Percentiles rank a stretch among this genome's conserved stretches.
Evolutionary conservation across 2,113 vertebrate genomes (phyloP).

Genomic region (Gymnobelideus leadbeateri): DNA sequence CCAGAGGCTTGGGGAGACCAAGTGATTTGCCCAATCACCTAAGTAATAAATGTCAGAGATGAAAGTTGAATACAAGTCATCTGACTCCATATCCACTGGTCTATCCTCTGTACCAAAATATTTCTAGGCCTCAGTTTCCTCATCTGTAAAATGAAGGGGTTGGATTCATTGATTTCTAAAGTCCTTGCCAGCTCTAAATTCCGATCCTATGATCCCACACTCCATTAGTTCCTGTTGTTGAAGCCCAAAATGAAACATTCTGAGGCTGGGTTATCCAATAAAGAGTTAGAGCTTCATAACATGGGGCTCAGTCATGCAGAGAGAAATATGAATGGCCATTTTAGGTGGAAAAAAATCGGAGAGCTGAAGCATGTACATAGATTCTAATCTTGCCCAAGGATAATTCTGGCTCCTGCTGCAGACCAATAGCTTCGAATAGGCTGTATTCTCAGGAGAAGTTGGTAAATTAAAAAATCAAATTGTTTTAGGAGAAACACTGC

Average conservation of each 20-base stretch:
- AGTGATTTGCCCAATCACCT: not conserved
- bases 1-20: not conserved
- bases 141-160: not conserved
- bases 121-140: not conserved
- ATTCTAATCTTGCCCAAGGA: constrained; percentile 2
- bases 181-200: not conserved
- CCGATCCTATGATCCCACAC: not conserved
- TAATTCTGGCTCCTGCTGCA: not conserved
- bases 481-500: not conserved
- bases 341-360: not conserved
- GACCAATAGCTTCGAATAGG: not conserved
- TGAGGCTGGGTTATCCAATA: constrained; percentile 2
- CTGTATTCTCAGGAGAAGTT: not conserved
- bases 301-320: not conserved
- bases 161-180: not conserved
- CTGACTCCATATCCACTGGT: not conserved
- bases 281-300: not conserved
- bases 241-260: not conserved
- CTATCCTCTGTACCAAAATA: not conserved
- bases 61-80: not conserved
- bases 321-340: constrained; percentile 1
- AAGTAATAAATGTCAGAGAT: not conserved
- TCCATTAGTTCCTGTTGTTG: not conserved
- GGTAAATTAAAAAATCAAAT: constrained; percentile 4
- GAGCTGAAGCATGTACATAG: not conserved